These are phyloP conservation scores for Pyrocoelia pectoralis DNA, from an alignment of 2,888 invertebrate genomes.

Conservation along the genomic window DNA sequence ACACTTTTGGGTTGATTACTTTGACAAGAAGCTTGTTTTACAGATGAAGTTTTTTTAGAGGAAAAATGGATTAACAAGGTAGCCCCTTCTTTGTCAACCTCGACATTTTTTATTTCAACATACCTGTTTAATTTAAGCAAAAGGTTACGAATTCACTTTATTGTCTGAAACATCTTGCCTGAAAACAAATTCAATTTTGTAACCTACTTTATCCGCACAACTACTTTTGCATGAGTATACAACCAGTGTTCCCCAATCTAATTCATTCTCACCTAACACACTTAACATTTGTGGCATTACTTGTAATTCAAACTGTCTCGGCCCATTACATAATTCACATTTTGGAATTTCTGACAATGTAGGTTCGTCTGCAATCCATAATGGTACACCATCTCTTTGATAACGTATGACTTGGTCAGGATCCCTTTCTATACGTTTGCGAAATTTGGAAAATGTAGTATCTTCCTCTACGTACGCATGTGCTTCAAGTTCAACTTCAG, in stretches of 20 bases:
- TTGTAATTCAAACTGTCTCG: constrained; percentile 91
- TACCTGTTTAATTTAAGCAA: no score
- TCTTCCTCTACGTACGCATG: constrained; percentile 75
- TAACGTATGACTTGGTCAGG: constrained; percentile 87
- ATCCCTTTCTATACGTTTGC: constrained; percentile 70
- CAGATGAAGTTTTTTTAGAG: no score
- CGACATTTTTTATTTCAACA: no score
- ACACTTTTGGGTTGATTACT: no score
- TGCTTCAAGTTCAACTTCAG: constrained; percentile 74
- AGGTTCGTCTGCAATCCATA: constrained; percentile 81
- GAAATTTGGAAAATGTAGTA: constrained; percentile 80
- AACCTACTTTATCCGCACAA: constrained; percentile 66
- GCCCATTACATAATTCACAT: constrained; percentile 77
- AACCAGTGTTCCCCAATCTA: constrained; percentile 92
- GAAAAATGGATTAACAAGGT: no score
- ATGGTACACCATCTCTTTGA: constrained; percentile 76
- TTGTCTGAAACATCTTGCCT: constrained; percentile 82
- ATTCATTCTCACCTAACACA: constrained; percentile 52
- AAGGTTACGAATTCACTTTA: no score
- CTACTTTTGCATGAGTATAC: constrained; percentile 86
- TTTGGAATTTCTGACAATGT: constrained; percentile 68
- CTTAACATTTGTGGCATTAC: constrained; percentile 58
- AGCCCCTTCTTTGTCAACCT: no score
- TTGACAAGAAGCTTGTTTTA: no score
- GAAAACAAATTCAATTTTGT: constrained; percentile 80